Percentiles rank a stretch among this genome's conserved stretches.
Evolutionary conservation across 2,113 vertebrate genomes (phyloP).

Genomic region (Felis chaus): DNA sequence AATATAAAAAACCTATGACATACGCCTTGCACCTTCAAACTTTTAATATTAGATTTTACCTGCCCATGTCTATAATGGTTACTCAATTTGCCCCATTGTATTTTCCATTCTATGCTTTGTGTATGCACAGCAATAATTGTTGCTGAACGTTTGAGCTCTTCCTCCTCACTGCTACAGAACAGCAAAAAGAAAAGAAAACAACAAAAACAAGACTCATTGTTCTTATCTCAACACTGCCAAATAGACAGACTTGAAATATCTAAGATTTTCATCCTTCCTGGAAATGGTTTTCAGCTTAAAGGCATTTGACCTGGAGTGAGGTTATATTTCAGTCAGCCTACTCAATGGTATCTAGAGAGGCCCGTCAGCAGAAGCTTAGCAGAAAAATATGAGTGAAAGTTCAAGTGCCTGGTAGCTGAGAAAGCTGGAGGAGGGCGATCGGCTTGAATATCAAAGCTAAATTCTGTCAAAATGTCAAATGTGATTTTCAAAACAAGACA

Average conservation of each 20-base stretch:
- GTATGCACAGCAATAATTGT: background rate
- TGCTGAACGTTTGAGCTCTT: background rate
- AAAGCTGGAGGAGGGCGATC: conserved; percentile 9
- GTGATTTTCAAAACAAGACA: conserved; percentile 72
- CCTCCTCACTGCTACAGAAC: background rate
- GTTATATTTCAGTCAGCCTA: conserved; percentile 66
- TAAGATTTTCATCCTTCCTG: conserved; percentile 71
- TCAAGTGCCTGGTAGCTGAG: conserved; percentile 45
- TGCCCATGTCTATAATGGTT: background rate
- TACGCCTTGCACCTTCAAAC: background rate
- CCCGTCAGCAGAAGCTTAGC: conserved; percentile 56
- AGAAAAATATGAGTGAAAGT: conserved; percentile 63
- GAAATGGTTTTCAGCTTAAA: conserved; percentile 73
- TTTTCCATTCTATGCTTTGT: background rate
- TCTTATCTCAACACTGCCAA: conserved; percentile 61
- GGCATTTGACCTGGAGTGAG: conserved; percentile 72
- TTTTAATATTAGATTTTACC: background rate
- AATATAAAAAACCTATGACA: background rate
- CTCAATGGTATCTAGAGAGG: conserved; percentile 67
- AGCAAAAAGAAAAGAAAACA: background rate
- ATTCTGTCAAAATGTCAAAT: conserved; percentile 68
- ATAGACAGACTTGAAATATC: conserved; percentile 58
- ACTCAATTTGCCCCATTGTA: background rate
- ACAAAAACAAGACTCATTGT: conserved; percentile 38
- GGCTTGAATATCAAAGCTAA: conserved; percentile 49